Conservation (phyloP, 2,888 invertebrate species). For the Leptopterna dolabrata region DNA sequence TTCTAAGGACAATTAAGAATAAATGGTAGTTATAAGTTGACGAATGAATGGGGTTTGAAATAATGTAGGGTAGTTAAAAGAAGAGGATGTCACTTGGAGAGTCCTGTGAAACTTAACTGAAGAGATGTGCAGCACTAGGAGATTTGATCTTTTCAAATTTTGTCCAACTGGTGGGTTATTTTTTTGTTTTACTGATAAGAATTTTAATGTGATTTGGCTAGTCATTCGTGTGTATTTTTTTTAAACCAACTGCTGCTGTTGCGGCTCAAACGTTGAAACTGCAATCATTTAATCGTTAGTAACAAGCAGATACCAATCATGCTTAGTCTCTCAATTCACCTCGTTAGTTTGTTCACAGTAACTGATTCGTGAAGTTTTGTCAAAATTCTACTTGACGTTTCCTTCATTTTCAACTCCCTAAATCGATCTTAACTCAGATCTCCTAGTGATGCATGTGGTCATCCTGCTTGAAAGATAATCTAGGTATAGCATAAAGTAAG, state of each 20-base stretch:
- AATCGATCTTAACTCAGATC: constrained; percentile 9
- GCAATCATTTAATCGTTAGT: not conserved
- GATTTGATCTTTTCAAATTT: not conserved
- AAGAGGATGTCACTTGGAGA: not conserved
- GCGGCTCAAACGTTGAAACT: not conserved
- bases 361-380: not conserved
- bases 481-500: not conserved
- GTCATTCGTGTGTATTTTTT: constrained; percentile 48
- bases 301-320: not conserved
- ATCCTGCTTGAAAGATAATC: not conserved
- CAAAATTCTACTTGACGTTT: not conserved
- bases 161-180: not conserved
- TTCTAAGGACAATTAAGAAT: not conserved
- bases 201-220: constrained; percentile 48
- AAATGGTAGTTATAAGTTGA: not conserved
- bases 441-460: constrained; percentile 29
- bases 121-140: constrained; percentile 32
- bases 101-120: not conserved
- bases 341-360: not conserved
- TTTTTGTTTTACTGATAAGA: not conserved
- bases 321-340: not conserved
- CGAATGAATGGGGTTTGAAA: not conserved
- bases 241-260: not conserved
- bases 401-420: not conserved
- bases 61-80: constrained; percentile 3